These are phyloP conservation scores for Eupelmus urozonus DNA, from an alignment of 2,888 invertebrate species.

Conservation along the genomic window DNA sequence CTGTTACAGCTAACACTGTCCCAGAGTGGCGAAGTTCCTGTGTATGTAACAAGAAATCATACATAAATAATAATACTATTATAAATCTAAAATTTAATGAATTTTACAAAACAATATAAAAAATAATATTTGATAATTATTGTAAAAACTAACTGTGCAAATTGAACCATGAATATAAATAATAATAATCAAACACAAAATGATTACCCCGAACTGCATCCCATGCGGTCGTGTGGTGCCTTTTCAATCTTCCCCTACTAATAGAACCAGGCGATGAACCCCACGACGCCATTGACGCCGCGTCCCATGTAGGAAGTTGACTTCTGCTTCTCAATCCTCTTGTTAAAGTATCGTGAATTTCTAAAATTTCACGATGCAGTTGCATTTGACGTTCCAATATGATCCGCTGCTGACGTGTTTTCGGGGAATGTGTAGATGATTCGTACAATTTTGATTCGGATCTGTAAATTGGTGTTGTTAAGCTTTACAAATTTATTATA, in stretches of 20 bases:
- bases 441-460: constrained; percentile 65
- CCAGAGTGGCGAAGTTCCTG: constrained; percentile 68
- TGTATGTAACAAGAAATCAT: neutral
- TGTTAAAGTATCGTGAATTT: constrained; percentile 70
- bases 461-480: constrained; percentile 58
- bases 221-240: constrained; percentile 65
- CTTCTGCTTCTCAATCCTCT: constrained; percentile 67
- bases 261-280: constrained; percentile 68
- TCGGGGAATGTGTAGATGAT: constrained; percentile 61
- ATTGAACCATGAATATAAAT: neutral
- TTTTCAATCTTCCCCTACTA: constrained; percentile 64
- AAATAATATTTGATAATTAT: no score
- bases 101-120: neutral
- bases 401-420: constrained; percentile 63
- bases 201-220: constrained; percentile 65
- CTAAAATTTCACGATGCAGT: constrained; percentile 68
- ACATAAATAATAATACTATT: neutral
- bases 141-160: no score
- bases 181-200: neutral
- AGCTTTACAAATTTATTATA: no score
- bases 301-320: constrained; percentile 68
- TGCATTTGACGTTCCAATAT: constrained; percentile 69
- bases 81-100: constrained; percentile 2
- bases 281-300: constrained; percentile 69
- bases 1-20: constrained; percentile 66